A percentile compares a stretch with the other conserved stretches of the same genome.
phyloP scores from a whole-genome alignment of 2,888 invertebrate species.

The Orthosia gracilis region DNA sequence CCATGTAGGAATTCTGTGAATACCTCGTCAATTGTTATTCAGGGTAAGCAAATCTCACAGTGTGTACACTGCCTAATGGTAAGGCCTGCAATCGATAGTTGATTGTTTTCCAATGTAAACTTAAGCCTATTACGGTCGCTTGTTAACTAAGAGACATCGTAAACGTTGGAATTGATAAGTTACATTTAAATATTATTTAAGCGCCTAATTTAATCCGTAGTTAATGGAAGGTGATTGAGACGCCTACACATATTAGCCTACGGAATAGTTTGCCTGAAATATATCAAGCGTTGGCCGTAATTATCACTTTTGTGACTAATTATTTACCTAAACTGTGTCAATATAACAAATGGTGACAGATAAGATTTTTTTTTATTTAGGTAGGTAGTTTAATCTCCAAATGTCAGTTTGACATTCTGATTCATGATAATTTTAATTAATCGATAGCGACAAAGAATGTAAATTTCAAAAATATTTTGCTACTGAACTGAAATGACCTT shows the following conservation, averaged over 20 bases:
- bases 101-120: slow-evolving; percentile 64
- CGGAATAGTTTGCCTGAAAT: slow-evolving; percentile 8
- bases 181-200: slow-evolving; percentile 44
- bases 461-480: too few species aligned
- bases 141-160: slow-evolving; percentile 47
- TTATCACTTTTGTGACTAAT: neutral
- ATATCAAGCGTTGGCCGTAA: slow-evolving; percentile 11
- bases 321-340: neutral
- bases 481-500: neutral
- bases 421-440: neutral
- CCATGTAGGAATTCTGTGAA: slow-evolving; percentile 70
- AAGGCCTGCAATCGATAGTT: slow-evolving; percentile 47
- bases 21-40: slow-evolving; percentile 60
- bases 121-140: slow-evolving; percentile 56
- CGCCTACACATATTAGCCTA: neutral
- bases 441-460: neutral
- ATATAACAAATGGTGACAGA: too few species aligned
- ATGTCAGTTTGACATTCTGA: neutral
- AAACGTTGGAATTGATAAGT: slow-evolving; percentile 49
- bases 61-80: slow-evolving; percentile 45
- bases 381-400: neutral
- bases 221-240: slow-evolving; percentile 11
- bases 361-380: neutral
- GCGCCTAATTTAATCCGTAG: slow-evolving; percentile 19
- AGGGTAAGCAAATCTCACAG: slow-evolving; percentile 52